Conservation (phyloP, 2,888 invertebrate species). For the Mythimna ferrago region DNA sequence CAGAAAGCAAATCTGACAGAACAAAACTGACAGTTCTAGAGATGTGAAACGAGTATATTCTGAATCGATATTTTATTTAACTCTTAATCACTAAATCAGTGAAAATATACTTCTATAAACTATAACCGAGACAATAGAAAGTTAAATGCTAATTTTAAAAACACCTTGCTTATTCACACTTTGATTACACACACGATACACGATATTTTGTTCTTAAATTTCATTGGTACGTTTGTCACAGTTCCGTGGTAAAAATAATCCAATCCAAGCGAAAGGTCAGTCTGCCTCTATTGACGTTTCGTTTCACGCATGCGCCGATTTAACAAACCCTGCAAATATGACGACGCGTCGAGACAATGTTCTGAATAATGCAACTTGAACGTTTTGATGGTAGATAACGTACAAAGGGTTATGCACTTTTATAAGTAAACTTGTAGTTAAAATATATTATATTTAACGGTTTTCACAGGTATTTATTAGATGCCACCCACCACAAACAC, state of each 20-base stretch:
- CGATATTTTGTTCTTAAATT: background rate
- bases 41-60: slow-evolving; percentile 12
- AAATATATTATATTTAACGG: background rate
- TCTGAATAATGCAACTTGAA: background rate
- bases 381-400: background rate
- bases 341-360: background rate
- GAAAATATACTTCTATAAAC: background rate
- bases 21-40: slow-evolving; percentile 43
- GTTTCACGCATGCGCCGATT: slow-evolving; percentile 64
- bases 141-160: background rate
- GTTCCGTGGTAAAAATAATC: background rate
- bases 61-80: slow-evolving; percentile 1
- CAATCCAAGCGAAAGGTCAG: background rate
- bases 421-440: background rate
- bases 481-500: background rate
- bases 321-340: background rate
- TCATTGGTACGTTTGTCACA: slow-evolving; percentile 9
- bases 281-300: slow-evolving; percentile 55
- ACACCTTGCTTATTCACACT: background rate
- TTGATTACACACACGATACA: background rate
- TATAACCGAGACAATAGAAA: background rate
- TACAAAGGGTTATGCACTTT: background rate
- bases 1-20: slow-evolving; percentile 15
- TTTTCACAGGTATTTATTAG: background rate
- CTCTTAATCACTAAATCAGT: background rate